These are phyloP conservation scores for Ophthalmotilapia sp. DNA, from an alignment of 2,113 vertebrate genomes.

Conservation along the genomic window DNA sequence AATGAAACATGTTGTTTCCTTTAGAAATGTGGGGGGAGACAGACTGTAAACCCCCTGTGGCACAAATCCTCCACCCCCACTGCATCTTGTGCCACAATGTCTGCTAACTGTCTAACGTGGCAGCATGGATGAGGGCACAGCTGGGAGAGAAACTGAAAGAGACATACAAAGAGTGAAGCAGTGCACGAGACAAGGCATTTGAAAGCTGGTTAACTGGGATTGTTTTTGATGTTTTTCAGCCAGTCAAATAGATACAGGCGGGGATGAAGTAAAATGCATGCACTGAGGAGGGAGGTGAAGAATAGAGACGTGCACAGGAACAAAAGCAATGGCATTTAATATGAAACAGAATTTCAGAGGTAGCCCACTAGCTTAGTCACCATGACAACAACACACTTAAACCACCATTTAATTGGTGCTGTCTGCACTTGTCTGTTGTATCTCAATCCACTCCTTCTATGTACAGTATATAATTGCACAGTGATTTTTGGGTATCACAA, in stretches of 20 bases:
- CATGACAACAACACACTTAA: slow-evolving; percentile 71
- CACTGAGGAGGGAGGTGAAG: slow-evolving; percentile 13
- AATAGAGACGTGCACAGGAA: slow-evolving; percentile 23
- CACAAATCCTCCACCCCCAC: slow-evolving; percentile 43
- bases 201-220: slow-evolving; percentile 1
- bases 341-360: slow-evolving; percentile 63
- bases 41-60: slow-evolving; percentile 33
- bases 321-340: slow-evolving; percentile 51
- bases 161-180: background rate
- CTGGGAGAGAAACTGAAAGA: slow-evolving; percentile 37
- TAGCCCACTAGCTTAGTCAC: slow-evolving; percentile 55
- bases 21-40: slow-evolving; percentile 8
- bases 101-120: slow-evolving; percentile 39
- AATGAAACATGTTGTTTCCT: slow-evolving; percentile 28
- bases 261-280: background rate
- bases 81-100: slow-evolving; percentile 25
- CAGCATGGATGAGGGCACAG: slow-evolving; percentile 53
- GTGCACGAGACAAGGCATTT: background rate
- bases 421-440: slow-evolving; percentile 55
- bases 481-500: slow-evolving; percentile 35
- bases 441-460: slow-evolving; percentile 40
- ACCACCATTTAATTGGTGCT: slow-evolving; percentile 66
- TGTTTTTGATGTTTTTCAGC: background rate
- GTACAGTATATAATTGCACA: slow-evolving; percentile 44
- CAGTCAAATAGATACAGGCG: background rate